phyloP scores from a whole-genome alignment of 2,113 vertebrate species.

The Periophthalmus modestus region DNA sequence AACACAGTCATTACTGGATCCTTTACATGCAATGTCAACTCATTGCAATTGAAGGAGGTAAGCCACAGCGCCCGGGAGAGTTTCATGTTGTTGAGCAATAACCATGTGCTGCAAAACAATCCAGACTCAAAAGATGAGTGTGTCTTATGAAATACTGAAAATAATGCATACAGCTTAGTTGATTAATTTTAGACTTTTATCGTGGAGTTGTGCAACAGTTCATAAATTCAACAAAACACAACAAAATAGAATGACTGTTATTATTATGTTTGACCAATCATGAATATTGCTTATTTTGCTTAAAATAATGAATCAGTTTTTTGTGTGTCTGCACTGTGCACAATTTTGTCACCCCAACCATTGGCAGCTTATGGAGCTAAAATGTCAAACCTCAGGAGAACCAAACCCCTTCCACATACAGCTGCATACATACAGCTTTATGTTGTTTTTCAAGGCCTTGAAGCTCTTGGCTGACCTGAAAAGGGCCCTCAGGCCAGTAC shows the following conservation, averaged over 20 bases:
- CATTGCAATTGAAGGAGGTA: constrained; percentile 47
- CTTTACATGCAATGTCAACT: constrained; percentile 66
- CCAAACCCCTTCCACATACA: background rate
- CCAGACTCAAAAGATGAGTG: constrained; percentile 32
- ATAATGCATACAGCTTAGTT: background rate
- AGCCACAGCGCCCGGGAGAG: constrained; percentile 32
- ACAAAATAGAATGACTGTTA: no score
- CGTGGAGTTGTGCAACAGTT: no score
- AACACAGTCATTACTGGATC: constrained; percentile 73
- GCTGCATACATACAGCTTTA: background rate
- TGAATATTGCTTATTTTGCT: constrained; percentile 12
- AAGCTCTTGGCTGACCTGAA: constrained; percentile 2
- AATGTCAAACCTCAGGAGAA: background rate
- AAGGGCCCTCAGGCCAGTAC: background rate
- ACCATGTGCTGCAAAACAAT: background rate
- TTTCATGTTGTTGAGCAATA: background rate
- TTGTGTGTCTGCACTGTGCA: background rate
- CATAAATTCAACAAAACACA: no score
- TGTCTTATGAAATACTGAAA: constrained; percentile 27
- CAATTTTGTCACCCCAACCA: background rate
- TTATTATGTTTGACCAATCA: no score
- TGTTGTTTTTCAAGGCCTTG: background rate
- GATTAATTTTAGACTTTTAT: no score
- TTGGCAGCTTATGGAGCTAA: background rate
- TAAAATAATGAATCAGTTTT: constrained; percentile 21